A percentile compares a stretch with the other conserved stretches of the same genome.
phyloP scores from a whole-genome alignment of 2,888 invertebrate genomes.

The Drosophila conformis region DNA sequence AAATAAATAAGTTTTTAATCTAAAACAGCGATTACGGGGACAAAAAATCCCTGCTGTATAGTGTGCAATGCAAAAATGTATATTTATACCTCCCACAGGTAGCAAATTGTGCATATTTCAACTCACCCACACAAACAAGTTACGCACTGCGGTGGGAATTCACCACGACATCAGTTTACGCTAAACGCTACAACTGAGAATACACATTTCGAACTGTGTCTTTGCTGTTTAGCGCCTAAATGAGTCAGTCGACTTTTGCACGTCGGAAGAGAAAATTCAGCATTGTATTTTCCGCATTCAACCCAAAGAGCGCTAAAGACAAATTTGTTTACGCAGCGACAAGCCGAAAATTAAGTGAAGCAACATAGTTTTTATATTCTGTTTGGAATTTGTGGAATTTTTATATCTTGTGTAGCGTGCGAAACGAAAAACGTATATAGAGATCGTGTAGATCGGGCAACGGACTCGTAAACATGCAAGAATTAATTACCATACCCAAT shows the following conservation, averaged over 20 bases:
- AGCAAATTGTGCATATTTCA: conserved; percentile 30
- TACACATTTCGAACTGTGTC: conserved; percentile 43
- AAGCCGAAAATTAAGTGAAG: conserved; percentile 27
- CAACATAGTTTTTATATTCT: conserved; percentile 55
- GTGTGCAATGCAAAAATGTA: conserved; percentile 11
- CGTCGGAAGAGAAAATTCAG: conserved; percentile 41
- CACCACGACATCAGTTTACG: conserved; percentile 52
- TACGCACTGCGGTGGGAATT: conserved; percentile 38
- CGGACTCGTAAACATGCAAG: conserved; percentile 67
- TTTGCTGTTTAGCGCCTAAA: conserved; percentile 46
- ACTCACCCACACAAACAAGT: conserved; percentile 44
- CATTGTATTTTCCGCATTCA: conserved; percentile 7
- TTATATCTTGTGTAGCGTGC: conserved; percentile 56
- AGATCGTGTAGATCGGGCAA: conserved; percentile 44
- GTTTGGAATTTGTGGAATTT: conserved; percentile 77
- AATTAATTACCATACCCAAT: conserved; percentile 60
- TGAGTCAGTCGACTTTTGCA: conserved; percentile 61
- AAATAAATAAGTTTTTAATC: neutral
- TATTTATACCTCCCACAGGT: conserved; percentile 42
- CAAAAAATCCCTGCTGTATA: neutral
- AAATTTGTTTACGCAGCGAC: conserved; percentile 59
- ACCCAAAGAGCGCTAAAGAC: neutral
- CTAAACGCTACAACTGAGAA: conserved; percentile 33
- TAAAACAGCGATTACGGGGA: neutral
- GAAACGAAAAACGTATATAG: conserved; percentile 19